phyloP scores from a whole-genome alignment of 1,140 invertebrate genomes.

The Drosophila navojoa region DNA sequence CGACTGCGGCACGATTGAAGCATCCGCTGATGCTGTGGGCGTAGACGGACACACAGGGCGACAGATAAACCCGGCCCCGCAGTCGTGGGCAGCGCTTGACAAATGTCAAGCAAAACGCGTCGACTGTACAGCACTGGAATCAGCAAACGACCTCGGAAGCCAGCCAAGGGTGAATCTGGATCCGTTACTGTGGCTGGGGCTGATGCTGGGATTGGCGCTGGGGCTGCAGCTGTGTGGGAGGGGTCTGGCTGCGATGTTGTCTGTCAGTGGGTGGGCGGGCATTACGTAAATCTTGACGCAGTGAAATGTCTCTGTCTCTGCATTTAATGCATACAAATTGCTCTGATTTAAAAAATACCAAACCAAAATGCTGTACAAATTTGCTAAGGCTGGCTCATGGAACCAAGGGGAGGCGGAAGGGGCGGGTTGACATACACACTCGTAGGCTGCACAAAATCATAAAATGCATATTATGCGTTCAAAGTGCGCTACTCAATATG shows the following conservation, averaged over 20 bases:
- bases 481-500: conserved; percentile 23
- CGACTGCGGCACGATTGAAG: conserved; percentile 51
- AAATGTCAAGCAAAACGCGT: conserved; percentile 73
- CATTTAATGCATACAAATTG: conserved; percentile 82
- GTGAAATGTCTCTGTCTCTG: conserved; percentile 57
- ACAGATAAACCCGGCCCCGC: not conserved
- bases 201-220: not conserved
- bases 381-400: conserved; percentile 35
- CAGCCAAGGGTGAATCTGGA: conserved; percentile 41
- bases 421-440: too few species aligned
- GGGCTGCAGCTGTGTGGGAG: not conserved
- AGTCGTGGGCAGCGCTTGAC: conserved; percentile 42
- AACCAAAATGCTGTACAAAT: conserved; percentile 57
- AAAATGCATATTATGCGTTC: conserved; percentile 20
- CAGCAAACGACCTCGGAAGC: conserved; percentile 50
- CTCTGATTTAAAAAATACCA: conserved; percentile 59
- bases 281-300: conserved; percentile 74
- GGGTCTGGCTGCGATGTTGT: not conserved
- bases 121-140: conserved; percentile 53
- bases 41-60: conserved; percentile 15
- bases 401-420: conserved; percentile 32
- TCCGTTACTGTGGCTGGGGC: conserved; percentile 12
- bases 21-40: conserved; percentile 54
- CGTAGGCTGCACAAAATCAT: conserved; percentile 47
- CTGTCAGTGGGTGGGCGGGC: conserved; percentile 52